Percentiles rank a stretch among this genome's conserved stretches.
These are phyloP conservation scores for Dryadula phaetusa DNA, from an alignment of 2,888 invertebrate genomes.

Conservation along the genomic window DNA sequence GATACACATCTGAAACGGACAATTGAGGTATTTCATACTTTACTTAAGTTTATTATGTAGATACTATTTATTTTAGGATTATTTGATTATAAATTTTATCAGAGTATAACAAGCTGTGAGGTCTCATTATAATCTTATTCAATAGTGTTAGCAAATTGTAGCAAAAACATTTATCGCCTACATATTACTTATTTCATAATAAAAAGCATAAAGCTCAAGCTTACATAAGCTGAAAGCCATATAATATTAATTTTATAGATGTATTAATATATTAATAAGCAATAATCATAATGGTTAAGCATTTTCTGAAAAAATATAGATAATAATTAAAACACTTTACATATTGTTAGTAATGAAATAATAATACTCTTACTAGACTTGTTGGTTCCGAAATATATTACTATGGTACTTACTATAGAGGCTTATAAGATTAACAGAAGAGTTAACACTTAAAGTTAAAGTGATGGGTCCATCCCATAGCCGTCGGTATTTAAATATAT, in stretches of 20 bases:
- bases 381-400: not conserved
- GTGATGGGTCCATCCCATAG: not conserved
- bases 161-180: not conserved
- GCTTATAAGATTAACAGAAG: not conserved
- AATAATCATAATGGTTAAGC: not conserved
- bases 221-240: not conserved
- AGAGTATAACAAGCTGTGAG: not conserved
- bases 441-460: not conserved
- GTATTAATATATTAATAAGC: too few species aligned
- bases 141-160: not conserved
- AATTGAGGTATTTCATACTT: conserved; percentile 66
- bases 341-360: not conserved
- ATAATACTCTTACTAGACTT: not conserved
- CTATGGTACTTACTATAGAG: too few species aligned
- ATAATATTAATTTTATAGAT: not conserved
- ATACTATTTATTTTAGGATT: not conserved
- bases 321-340: not conserved
- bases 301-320: not conserved
- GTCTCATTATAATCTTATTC: conserved; percentile 9
- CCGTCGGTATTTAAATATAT: conserved; percentile 4
- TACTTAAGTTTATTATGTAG: not conserved
- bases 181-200: not conserved
- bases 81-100: not conserved
- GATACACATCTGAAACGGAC: conserved; percentile 73
- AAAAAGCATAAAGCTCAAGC: not conserved